These are phyloP conservation scores for Amblyteles armatorius DNA, from an alignment of 2,888 invertebrate genomes.

Conservation along the genomic window DNA sequence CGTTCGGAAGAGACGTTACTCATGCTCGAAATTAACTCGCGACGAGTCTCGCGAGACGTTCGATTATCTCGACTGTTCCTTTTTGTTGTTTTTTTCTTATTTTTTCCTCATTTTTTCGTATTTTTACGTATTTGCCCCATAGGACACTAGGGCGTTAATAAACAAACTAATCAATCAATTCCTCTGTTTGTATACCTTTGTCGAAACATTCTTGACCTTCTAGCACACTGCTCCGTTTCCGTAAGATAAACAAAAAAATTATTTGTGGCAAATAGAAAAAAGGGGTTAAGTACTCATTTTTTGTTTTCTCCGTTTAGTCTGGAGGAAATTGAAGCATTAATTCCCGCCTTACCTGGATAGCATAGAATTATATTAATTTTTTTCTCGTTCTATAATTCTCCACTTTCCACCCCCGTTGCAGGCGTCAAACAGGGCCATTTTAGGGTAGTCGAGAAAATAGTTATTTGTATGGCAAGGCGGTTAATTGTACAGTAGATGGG, in stretches of 20 bases:
- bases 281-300: neutral
- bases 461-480: too few relatives aligned
- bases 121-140: neutral
- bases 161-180: neutral
- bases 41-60: constrained; percentile 50
- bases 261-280: neutral
- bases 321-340: neutral
- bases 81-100: neutral
- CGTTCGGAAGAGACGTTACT: constrained; percentile 66
- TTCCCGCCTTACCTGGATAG: neutral
- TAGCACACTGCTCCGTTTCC: constrained; percentile 11
- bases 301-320: neutral
- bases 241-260: neutral
- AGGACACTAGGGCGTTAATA: too few relatives aligned
- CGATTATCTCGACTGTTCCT: constrained; percentile 34
- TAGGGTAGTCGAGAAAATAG: too few relatives aligned
- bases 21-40: constrained; percentile 67
- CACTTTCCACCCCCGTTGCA: too few relatives aligned
- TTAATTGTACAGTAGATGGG: too few relatives aligned
- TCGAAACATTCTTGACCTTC: constrained; percentile 47
- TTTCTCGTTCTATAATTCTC: constrained; percentile 1
- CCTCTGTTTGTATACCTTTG: constrained; percentile 15
- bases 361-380: neutral
- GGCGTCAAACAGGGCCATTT: too few relatives aligned
- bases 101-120: constrained; percentile 12